Conservation (phyloP, 2,888 invertebrate species). For the Pseudanteris insignis region DNA sequence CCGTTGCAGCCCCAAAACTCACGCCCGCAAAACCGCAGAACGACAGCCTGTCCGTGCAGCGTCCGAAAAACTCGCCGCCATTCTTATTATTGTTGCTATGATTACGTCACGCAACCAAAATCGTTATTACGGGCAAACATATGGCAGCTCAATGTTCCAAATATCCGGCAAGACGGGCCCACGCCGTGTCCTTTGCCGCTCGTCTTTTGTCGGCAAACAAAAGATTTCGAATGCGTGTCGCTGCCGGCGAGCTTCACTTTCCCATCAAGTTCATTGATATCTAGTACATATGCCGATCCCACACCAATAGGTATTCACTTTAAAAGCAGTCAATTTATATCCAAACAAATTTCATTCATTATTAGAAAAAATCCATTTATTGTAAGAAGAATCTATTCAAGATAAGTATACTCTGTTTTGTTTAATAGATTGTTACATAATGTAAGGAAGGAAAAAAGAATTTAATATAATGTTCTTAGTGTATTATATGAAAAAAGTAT, state of each 20-base stretch:
- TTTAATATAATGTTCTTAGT: no score
- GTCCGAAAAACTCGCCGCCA: conserved; percentile 25
- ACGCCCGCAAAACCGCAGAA: conserved; percentile 60
- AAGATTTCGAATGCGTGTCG: conserved; percentile 6
- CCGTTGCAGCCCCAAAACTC: conserved; percentile 43
- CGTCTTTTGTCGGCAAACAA: conserved; percentile 26
- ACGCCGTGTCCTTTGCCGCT: conserved; percentile 1
- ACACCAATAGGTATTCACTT: no score
- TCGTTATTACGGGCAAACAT: conserved; percentile 37
- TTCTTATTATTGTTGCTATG: conserved; percentile 35
- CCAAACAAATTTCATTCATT: no score
- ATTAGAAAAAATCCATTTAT: no score
- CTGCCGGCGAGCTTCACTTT: neutral
- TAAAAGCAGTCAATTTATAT: no score
- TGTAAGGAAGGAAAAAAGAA: no score
- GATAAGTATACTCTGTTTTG: no score
- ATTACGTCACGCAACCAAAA: conserved; percentile 45
- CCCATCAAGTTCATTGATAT: neutral
- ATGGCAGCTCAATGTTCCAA: conserved; percentile 41
- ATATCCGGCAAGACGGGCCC: conserved; percentile 35
- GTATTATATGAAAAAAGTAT: no score
- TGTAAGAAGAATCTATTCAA: no score
- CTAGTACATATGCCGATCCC: no score
- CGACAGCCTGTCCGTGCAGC: conserved; percentile 60
- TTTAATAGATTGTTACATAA: no score